Percentiles rank a stretch among this genome's conserved stretches.
These are phyloP conservation scores for Diphyllodes magnificus DNA, from an alignment of 2,113 vertebrate species.

Conservation along the genomic window DNA sequence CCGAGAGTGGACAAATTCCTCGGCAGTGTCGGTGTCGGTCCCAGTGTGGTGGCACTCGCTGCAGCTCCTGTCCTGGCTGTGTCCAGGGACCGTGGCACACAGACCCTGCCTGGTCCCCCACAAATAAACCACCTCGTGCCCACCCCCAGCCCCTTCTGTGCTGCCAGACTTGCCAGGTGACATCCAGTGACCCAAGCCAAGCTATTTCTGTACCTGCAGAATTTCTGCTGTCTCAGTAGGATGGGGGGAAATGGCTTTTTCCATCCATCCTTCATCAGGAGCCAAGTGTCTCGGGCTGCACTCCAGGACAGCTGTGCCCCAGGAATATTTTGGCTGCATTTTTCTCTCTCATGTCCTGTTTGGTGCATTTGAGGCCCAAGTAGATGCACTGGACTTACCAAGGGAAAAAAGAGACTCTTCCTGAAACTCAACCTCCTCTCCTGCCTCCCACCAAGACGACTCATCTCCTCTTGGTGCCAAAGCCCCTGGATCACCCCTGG, in stretches of 20 bases:
- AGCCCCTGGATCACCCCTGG: background rate
- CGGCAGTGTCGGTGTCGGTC: accelerated
- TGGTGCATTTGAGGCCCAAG: background rate
- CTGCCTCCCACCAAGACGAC: background rate
- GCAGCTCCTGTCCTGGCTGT: background rate
- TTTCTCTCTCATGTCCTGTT: background rate
- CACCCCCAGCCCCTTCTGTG: background rate
- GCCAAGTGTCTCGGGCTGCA: accelerated
- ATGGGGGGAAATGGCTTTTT: background rate
- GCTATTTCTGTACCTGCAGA: background rate
- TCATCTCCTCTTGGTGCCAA: background rate
- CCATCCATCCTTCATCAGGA: background rate
- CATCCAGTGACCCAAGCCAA: background rate
- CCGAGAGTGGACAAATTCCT: accelerated
- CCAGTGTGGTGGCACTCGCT: accelerated
- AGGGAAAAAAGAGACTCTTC: background rate
- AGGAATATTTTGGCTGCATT: background rate
- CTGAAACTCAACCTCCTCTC: background rate
- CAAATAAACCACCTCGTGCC: background rate
- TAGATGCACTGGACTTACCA: background rate
- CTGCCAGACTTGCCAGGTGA: background rate
- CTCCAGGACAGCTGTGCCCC: background rate
- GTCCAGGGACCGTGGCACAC: background rate
- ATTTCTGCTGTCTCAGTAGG: background rate
- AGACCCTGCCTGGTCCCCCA: background rate